Evolutionary conservation across 2,888 invertebrate genomes (phyloP).

Genomic region (Metallyticus violacea): DNA sequence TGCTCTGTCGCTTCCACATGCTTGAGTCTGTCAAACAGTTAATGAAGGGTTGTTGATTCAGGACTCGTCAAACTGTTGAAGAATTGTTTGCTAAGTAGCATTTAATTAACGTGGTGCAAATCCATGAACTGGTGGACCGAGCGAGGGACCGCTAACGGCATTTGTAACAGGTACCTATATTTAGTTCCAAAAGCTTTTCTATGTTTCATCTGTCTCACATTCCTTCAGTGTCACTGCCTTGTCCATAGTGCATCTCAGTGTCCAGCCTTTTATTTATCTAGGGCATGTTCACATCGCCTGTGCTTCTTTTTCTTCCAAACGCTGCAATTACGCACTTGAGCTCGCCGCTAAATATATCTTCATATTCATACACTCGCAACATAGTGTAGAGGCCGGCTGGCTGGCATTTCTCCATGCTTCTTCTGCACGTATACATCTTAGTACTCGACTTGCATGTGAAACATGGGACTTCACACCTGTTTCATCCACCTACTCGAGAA

Average conservation of each 20-base stretch:
- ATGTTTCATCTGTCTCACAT: background rate
- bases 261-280: background rate
- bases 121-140: too few relatives aligned
- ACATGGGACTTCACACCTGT: conserved; percentile 21
- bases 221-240: background rate
- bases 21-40: too few relatives aligned
- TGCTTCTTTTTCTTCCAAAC: background rate
- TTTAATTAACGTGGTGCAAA: too few relatives aligned
- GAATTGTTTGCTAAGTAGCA: too few relatives aligned
- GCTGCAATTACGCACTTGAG: conserved; percentile 20
- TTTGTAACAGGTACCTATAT: too few relatives aligned
- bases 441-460: conserved; percentile 7
- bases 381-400: background rate
- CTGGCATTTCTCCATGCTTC: conserved; percentile 6
- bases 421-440: background rate
- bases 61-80: too few relatives aligned
- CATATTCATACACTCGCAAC: background rate
- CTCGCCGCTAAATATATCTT: conserved; percentile 16
- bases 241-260: background rate
- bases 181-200: background rate
- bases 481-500: background rate
- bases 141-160: too few relatives aligned
- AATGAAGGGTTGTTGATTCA: too few relatives aligned
- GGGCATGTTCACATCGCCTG: background rate
- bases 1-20: too few relatives aligned